Conservation (phyloP, 2,113 vertebrate genomes). For the Lepus europaeus region DNA sequence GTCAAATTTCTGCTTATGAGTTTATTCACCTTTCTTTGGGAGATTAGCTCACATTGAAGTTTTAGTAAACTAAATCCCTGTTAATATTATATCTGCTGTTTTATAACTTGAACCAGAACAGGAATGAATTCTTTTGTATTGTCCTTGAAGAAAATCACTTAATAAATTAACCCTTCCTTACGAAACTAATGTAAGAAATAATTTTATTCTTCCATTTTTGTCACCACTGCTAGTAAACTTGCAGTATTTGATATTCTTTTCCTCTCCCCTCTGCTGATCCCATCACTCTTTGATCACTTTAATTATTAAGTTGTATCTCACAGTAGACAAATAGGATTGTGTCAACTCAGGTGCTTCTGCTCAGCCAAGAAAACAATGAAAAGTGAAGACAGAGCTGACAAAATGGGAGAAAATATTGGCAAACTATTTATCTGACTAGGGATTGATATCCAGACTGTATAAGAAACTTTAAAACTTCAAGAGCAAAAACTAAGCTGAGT, state of each 20-base stretch:
- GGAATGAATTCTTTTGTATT: not conserved
- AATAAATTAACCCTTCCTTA: not conserved
- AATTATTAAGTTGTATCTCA: not conserved
- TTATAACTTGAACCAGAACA: constrained; percentile 20
- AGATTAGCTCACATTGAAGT: not conserved
- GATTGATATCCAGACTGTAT: too few relatives aligned
- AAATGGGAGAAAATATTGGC: too few relatives aligned
- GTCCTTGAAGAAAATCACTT: not conserved
- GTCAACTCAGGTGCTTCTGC: too few relatives aligned
- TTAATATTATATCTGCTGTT: not conserved
- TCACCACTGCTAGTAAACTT: not conserved
- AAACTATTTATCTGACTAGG: too few relatives aligned
- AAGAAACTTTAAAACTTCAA: too few relatives aligned
- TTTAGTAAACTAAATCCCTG: not conserved
- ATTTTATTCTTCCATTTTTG: not conserved
- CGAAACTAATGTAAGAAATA: not conserved
- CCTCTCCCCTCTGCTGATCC: not conserved
- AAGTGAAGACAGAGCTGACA: too few relatives aligned
- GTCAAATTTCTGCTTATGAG: not conserved
- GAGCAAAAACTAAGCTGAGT: too few relatives aligned
- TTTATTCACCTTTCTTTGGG: not conserved
- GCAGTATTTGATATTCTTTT: not conserved
- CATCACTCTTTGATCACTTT: not conserved
- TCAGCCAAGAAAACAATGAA: too few relatives aligned
- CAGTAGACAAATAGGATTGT: not conserved